Evolutionary conservation across 2,113 vertebrate genomes (phyloP).

Genomic region (Grallaria varia): DNA sequence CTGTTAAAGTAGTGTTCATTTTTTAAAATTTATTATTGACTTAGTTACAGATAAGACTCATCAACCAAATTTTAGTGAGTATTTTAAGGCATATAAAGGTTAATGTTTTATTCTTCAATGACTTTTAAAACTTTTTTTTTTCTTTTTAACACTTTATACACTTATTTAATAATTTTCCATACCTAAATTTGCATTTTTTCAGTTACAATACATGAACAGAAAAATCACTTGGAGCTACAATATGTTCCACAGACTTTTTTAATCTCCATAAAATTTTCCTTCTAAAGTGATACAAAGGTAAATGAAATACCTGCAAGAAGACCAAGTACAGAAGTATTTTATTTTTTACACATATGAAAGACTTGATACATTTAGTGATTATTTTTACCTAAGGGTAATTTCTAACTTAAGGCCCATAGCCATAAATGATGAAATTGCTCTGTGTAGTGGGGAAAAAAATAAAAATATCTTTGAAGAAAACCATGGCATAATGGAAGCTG

Average conservation of each 20-base stretch:
- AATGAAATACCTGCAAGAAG: not conserved
- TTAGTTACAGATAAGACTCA: conserved; percentile 8
- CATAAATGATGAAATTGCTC: not conserved
- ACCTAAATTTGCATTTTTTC: not conserved
- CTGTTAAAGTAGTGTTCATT: not conserved
- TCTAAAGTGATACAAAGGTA: not conserved
- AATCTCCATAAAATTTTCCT: not conserved
- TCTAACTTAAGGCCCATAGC: not conserved
- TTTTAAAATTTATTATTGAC: not conserved
- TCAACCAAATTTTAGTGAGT: conserved; percentile 26
- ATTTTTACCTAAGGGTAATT: not conserved
- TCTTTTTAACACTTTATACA: not conserved
- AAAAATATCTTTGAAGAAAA: not conserved
- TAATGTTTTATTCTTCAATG: not conserved
- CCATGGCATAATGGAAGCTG: not conserved
- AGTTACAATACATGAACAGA: not conserved
- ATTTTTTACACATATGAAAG: not conserved
- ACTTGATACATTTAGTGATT: not conserved
- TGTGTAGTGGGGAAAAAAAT: not conserved
- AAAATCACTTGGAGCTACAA: not conserved
- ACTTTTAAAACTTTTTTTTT: not conserved
- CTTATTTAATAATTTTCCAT: not conserved
- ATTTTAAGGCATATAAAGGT: not conserved
- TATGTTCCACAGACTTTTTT: not conserved
- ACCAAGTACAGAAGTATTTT: not conserved